phyloP scores from a whole-genome alignment of 2,888 invertebrate species.

The Automeris io region DNA sequence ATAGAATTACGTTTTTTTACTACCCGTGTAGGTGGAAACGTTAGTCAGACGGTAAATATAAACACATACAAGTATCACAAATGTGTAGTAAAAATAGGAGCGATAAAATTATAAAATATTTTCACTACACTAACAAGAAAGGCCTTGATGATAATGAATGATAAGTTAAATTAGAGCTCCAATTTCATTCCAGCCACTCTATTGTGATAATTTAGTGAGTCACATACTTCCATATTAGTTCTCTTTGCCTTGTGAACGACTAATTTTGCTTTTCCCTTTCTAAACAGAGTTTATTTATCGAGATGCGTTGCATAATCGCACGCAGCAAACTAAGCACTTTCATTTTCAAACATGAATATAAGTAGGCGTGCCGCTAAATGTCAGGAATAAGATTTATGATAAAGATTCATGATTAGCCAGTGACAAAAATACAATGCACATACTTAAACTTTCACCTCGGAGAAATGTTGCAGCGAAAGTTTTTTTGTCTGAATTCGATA shows the following conservation, averaged over 20 bases:
- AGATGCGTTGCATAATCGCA: constrained; percentile 38
- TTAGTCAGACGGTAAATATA: not conserved
- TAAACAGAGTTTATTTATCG: constrained; percentile 28
- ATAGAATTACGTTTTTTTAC: constrained; percentile 20
- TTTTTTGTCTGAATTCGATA: constrained; percentile 19
- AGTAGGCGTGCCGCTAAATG: constrained; percentile 54
- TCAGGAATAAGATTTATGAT: constrained; percentile 59
- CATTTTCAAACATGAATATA: constrained; percentile 40
- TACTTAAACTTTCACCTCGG: constrained; percentile 61
- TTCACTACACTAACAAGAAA: constrained; percentile 11
- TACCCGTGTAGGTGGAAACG: constrained; percentile 1
- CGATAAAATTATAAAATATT: constrained; percentile 6
- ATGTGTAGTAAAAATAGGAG: not conserved
- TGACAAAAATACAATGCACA: constrained; percentile 67
- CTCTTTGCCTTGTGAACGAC: constrained; percentile 6
- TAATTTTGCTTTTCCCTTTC: constrained; percentile 23
- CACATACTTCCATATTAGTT: constrained; percentile 7
- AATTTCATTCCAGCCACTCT: constrained; percentile 9
- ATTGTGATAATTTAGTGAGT: constrained; percentile 9
- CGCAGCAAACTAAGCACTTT: constrained; percentile 41
- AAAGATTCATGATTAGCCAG: constrained; percentile 55
- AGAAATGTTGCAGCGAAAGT: constrained; percentile 62
- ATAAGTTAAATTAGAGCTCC: constrained; percentile 12
- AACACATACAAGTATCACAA: not conserved
- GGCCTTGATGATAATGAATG: constrained; percentile 11